Base-by-base conservation (phyloP, 2,888 invertebrate genomes). In the Brachycybe producta region DNA sequence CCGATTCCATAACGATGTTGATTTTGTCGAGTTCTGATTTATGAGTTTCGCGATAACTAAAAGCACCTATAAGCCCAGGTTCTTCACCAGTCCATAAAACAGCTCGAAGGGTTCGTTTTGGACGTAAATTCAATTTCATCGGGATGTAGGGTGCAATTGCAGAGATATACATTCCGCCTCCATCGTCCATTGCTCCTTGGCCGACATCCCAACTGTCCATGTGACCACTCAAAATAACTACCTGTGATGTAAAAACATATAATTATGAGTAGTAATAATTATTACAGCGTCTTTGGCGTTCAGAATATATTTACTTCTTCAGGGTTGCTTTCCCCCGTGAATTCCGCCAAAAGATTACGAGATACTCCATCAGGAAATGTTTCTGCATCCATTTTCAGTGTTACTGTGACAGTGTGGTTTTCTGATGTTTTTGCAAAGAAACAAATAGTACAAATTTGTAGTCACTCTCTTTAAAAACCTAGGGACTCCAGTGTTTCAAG, bases 131-230 rank as follows among this genome's bases (percentile, higher is more conserved):
- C 2, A 87, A 67, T 5, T 68, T 67, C 57, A 78, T 78, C 3
- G 86, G 64, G 32, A 84, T 68, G 5, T 77, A 75, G 17, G 84
- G 69, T 8, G 80, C 78, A 55, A 78, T 77, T 80, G 82, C 84
- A 21, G 84, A 80, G 30, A 85, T 77, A 58, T 85, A 80, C 21
- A 81, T 74, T 43, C 86, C 86, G 51, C 82, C 85, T 3, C 67
- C 70, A 59, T 87, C 85, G 63, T 87, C 86, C 84, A 87, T 84
- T 5, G 85, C 85, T 15, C 86, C 87, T 59, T 81, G 76, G 1
- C 86, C 86, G 11, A 86, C 82, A 65, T 87, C 85, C 86, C 86
- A 87, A 61, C 83, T 83, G 61, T 87, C 87, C 24, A 87, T 71
- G 64, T 87, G 87, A 13, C 86, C 87, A 2, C 84, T 83, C 17